Percentiles rank a stretch among this genome's conserved stretches.
Evolutionary conservation across 2,797 vertebrate genomes (phyloP).

Genomic region (Amazona ochrocephala): DNA sequence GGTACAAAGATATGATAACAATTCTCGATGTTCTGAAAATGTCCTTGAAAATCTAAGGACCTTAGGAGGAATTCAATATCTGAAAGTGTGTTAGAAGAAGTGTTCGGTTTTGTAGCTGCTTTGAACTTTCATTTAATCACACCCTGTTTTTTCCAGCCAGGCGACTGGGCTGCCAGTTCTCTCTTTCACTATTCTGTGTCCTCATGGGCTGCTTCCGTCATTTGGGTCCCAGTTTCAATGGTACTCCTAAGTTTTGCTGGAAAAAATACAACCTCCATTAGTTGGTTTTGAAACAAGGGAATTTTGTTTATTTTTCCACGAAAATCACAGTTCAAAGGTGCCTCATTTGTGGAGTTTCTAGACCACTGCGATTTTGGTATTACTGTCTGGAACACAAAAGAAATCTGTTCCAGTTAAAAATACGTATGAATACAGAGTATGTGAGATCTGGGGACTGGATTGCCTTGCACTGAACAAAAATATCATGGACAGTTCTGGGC

Average conservation of each 20-base stretch:
- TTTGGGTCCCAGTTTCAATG: background rate
- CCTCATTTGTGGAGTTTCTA: background rate
- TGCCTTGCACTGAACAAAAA: background rate
- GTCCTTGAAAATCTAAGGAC: background rate
- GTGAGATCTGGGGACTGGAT: background rate
- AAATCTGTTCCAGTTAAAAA: background rate
- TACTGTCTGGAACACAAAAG: background rate
- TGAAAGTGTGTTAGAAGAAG: background rate
- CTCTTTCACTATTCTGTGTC: background rate
- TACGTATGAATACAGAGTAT: rapidly evolving
- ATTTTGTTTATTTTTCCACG: background rate
- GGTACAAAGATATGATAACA: background rate
- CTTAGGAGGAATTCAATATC: background rate
- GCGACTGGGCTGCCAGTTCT: background rate
- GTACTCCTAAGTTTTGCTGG: background rate
- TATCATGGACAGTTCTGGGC: background rate
- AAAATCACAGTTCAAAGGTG: background rate
- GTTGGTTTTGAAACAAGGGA: background rate
- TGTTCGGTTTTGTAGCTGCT: background rate
- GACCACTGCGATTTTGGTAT: background rate
- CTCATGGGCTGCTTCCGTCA: background rate
- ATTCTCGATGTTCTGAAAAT: background rate
- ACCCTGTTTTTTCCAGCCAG: background rate
- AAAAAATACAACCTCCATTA: background rate
- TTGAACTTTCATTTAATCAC: background rate